Evolutionary conservation across 2,797 vertebrate species (phyloP).

Genomic region (Botia kubotai): DNA sequence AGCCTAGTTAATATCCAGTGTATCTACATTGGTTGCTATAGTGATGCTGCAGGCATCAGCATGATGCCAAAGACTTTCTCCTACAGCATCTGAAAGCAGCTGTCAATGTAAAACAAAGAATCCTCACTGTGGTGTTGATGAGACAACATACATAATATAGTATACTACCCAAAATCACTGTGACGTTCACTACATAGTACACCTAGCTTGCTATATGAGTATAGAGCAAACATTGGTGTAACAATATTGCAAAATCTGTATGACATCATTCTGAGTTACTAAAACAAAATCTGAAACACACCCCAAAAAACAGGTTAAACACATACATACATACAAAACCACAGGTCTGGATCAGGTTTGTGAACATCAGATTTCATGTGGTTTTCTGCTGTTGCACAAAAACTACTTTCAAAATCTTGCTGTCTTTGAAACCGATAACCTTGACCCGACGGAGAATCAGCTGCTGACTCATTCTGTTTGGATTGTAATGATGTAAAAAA

Average conservation of each 20-base stretch:
- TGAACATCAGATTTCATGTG: neutral
- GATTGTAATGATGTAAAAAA: neutral
- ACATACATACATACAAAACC: neutral
- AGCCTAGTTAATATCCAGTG: neutral
- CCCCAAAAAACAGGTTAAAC: too few species aligned
- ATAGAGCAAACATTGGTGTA: too few species aligned
- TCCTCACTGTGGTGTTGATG: too few species aligned
- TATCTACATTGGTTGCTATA: neutral
- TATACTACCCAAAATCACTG: too few species aligned
- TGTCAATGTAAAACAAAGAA: neutral
- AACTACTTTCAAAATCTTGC: neutral
- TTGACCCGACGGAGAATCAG: neutral
- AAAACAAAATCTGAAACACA: neutral
- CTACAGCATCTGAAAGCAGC: neutral
- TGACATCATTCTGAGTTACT: neutral
- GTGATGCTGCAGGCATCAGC: neutral
- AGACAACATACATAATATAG: too few species aligned
- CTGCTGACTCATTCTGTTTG: neutral
- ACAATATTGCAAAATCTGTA: too few species aligned
- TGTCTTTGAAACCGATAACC: neutral
- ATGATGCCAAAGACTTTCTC: too few species aligned
- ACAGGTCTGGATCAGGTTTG: neutral
- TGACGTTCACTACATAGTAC: neutral
- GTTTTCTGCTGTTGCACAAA: neutral
- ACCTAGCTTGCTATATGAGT: too few species aligned